phyloP scores from a whole-genome alignment of 2,888 invertebrate genomes.

The Eurois occulta region DNA sequence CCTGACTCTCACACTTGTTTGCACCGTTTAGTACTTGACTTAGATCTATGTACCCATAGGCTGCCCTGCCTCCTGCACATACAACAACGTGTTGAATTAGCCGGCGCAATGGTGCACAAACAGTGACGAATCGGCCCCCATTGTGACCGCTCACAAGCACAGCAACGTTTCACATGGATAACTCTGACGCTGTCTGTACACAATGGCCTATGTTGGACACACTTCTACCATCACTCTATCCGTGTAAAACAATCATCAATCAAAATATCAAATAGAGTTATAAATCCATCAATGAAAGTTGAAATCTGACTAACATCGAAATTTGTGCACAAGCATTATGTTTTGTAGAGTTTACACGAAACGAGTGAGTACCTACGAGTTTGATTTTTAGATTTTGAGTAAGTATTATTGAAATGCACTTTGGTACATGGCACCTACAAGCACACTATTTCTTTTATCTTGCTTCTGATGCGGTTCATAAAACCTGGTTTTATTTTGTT shows the following conservation, averaged over 20 bases:
- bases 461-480: not conserved
- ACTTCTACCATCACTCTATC: slow-evolving; percentile 25
- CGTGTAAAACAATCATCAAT: slow-evolving; percentile 49
- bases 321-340: slow-evolving; percentile 14
- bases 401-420: slow-evolving; percentile 8
- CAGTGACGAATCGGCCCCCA: slow-evolving; percentile 58
- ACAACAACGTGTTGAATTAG: slow-evolving; percentile 51
- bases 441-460: not conserved
- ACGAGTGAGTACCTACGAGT: slow-evolving; percentile 33
- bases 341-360: slow-evolving; percentile 7
- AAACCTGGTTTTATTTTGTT: slow-evolving; percentile 52
- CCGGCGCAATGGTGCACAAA: slow-evolving; percentile 59
- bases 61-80: slow-evolving; percentile 22
- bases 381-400: slow-evolving; percentile 1
- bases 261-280: slow-evolving; percentile 41
- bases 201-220: slow-evolving; percentile 50
- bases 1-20: not conserved
- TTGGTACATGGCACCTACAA: not conserved
- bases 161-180: slow-evolving; percentile 59
- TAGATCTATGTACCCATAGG: not conserved
- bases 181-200: slow-evolving; percentile 41
- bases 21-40: slow-evolving; percentile 22
- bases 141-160: slow-evolving; percentile 41
- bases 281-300: slow-evolving; percentile 41
- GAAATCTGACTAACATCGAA: slow-evolving; percentile 21